These are phyloP conservation scores for Tetragnatha versicolor DNA, from an alignment of 1,140 invertebrate genomes.

Conservation along the genomic window DNA sequence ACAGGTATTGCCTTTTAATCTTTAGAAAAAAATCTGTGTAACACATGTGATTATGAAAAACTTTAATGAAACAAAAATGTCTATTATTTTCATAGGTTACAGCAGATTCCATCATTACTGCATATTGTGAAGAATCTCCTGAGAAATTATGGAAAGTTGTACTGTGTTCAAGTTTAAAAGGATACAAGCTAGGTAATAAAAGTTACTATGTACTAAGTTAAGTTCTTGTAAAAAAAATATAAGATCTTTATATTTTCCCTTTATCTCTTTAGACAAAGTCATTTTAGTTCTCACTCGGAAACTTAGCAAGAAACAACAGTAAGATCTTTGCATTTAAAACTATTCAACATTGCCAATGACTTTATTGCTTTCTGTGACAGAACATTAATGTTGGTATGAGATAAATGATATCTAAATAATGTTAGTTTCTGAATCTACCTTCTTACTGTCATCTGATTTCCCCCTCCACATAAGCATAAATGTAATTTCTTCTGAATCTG, in stretches of 20 bases:
- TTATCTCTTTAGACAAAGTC: slow-evolving; percentile 41
- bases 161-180: slow-evolving; percentile 25
- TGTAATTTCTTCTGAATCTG: too few relatives aligned
- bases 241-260: not conserved
- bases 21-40: not conserved
- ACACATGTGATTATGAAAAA: not conserved
- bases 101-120: slow-evolving; percentile 46
- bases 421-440: too few relatives aligned
- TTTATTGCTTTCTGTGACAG: too few relatives aligned
- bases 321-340: slow-evolving; percentile 22
- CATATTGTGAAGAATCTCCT: slow-evolving; percentile 52
- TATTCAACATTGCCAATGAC: too few relatives aligned
- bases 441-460: too few relatives aligned
- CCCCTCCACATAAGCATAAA: too few relatives aligned
- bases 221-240: too few relatives aligned
- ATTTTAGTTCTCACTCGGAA: slow-evolving; percentile 46
- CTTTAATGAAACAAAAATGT: too few relatives aligned
- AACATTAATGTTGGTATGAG: too few relatives aligned
- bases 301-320: slow-evolving; percentile 51
- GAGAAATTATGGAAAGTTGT: slow-evolving; percentile 51
- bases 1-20: slow-evolving; percentile 19
- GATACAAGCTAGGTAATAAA: slow-evolving; percentile 43
- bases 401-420: too few relatives aligned
- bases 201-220: too few relatives aligned
- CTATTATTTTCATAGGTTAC: slow-evolving; percentile 25